A percentile compares a stretch with the other conserved stretches of the same genome.
Evolutionary conservation across 2,797 vertebrate genomes (phyloP).

Genomic region (Crax fasciolata): DNA sequence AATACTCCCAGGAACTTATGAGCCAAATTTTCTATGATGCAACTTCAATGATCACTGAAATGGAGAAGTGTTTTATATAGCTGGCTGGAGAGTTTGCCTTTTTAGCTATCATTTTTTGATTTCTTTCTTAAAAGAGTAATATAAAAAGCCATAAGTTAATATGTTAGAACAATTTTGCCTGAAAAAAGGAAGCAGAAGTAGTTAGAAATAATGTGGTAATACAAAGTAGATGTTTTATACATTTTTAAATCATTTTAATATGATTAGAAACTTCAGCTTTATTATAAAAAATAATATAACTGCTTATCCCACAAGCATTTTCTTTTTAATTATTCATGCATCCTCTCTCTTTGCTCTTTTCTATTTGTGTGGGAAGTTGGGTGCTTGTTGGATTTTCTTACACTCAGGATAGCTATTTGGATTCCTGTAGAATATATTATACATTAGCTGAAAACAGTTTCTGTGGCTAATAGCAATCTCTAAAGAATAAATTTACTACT

Average conservation of each 20-base stretch:
- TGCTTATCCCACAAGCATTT: constrained; percentile 58
- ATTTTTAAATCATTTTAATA: constrained; percentile 52
- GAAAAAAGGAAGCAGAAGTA: not conserved
- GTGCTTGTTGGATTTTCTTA: constrained; percentile 50
- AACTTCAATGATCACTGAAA: constrained; percentile 77
- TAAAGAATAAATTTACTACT: constrained; percentile 26
- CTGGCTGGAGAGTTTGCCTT: constrained; percentile 58
- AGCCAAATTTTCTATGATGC: constrained; percentile 66
- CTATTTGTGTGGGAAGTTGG: constrained; percentile 48
- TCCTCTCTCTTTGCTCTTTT: constrained; percentile 30
- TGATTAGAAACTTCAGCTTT: constrained; percentile 47
- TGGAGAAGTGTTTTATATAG: constrained; percentile 51
- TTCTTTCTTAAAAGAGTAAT: constrained; percentile 52
- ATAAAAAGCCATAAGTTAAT: constrained; percentile 40
- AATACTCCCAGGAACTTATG: constrained; percentile 70
- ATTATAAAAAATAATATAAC: constrained; percentile 43
- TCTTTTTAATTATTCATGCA: constrained; percentile 68
- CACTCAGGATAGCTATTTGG: constrained; percentile 54
- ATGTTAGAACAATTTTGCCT: constrained; percentile 19
- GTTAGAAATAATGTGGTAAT: constrained; percentile 43
- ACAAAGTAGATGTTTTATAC: not conserved
- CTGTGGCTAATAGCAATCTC: not conserved
- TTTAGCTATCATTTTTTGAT: constrained; percentile 73
- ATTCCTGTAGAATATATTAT: constrained; percentile 62
- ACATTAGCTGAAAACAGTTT: constrained; percentile 57